phyloP scores from a whole-genome alignment of 2,797 vertebrate species.

The Notoglanidium macrostoma region DNA sequence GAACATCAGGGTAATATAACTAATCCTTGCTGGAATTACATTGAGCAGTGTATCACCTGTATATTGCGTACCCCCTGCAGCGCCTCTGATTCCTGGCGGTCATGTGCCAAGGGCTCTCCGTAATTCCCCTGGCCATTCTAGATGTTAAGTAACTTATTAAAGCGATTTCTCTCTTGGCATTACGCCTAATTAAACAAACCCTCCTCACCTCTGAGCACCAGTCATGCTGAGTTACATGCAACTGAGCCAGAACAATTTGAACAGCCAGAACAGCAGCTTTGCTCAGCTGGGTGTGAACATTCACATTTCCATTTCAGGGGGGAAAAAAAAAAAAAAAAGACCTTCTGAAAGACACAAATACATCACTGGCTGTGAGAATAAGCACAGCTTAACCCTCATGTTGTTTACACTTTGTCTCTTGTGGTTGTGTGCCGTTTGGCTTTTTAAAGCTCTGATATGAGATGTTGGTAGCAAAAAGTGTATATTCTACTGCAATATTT shows the following conservation, averaged over 20 bases:
- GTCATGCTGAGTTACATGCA: slow-evolving; percentile 38
- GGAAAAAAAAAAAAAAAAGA: not conserved
- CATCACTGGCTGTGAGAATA: not conserved
- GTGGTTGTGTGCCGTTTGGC: not conserved
- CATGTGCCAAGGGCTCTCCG: slow-evolving; percentile 48
- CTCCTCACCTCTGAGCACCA: slow-evolving; percentile 39
- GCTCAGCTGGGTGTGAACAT: slow-evolving; percentile 28
- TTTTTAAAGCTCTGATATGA: not conserved
- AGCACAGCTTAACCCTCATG: not conserved
- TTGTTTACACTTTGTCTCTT: not conserved
- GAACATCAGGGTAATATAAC: not conserved
- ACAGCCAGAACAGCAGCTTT: slow-evolving; percentile 34
- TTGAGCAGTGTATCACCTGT: not conserved
- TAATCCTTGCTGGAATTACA: not conserved
- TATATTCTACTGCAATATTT: not conserved
- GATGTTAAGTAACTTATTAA: slow-evolving; percentile 65
- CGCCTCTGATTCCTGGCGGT: slow-evolving; percentile 18
- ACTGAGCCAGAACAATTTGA: slow-evolving; percentile 18
- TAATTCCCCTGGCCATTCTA: slow-evolving; percentile 46
- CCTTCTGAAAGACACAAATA: not conserved
- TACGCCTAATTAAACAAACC: slow-evolving; percentile 58
- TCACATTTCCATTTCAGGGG: not conserved
- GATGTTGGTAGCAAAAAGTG: not conserved
- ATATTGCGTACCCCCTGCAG: not conserved
- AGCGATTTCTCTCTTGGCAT: slow-evolving; percentile 58